phyloP scores from a whole-genome alignment of 2,888 invertebrate genomes.

The Leuctra nigra region DNA sequence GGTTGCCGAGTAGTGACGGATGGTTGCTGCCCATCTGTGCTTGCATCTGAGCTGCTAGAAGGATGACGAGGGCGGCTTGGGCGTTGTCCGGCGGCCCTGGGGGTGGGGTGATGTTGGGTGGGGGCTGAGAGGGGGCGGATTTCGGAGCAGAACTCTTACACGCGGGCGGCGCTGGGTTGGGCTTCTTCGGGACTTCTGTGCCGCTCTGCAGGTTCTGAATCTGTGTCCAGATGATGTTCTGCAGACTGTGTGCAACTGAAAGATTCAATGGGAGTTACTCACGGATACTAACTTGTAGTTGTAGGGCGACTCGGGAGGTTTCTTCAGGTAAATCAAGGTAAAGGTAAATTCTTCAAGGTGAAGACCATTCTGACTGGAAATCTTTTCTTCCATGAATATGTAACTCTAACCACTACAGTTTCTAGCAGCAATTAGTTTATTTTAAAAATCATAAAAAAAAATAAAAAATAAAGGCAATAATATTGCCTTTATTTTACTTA shows the following conservation, averaged over 20 bases:
- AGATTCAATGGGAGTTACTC: too few species aligned
- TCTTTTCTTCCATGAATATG: too few species aligned
- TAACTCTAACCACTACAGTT: too few species aligned
- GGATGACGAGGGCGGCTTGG: constrained; percentile 37
- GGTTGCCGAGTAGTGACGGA: constrained; percentile 33
- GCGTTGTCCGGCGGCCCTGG: constrained; percentile 33
- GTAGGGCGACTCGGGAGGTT: too few species aligned
- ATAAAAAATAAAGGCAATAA: too few species aligned
- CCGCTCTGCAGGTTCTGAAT: constrained; percentile 38
- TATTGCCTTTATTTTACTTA: too few species aligned
- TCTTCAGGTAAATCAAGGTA: too few species aligned
- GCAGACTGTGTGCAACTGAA: constrained; percentile 42
- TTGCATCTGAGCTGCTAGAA: constrained; percentile 37
- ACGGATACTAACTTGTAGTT: too few species aligned
- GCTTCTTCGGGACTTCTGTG: constrained; percentile 29
- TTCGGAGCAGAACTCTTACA: neutral
- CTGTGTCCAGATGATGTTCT: constrained; percentile 41
- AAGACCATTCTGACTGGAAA: too few species aligned
- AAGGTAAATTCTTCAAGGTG: too few species aligned
- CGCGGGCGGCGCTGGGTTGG: constrained; percentile 25
- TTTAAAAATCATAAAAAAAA: too few species aligned
- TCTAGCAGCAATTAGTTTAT: too few species aligned
- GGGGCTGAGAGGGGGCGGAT: constrained; percentile 4
- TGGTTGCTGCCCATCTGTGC: constrained; percentile 30
- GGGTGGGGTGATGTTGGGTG: constrained; percentile 6